These are phyloP conservation scores for Phlogophora meticulosa DNA, from an alignment of 2,888 invertebrate species.

Conservation along the genomic window DNA sequence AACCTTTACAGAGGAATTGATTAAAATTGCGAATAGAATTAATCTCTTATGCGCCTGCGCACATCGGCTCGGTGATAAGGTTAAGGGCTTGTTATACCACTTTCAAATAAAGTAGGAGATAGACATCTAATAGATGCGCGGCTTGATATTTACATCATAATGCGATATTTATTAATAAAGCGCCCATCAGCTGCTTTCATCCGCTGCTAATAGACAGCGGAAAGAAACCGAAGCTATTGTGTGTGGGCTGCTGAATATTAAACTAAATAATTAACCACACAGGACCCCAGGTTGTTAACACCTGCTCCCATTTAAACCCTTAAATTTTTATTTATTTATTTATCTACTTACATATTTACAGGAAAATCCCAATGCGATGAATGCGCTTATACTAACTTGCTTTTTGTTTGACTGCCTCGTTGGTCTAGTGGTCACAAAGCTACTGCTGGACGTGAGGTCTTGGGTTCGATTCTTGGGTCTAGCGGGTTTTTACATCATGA, in stretches of 20 bases:
- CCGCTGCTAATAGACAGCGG: conserved; percentile 18
- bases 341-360: no score
- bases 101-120: conserved; percentile 41
- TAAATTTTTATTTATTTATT: no score
- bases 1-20: conserved; percentile 44
- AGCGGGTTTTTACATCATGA: no score
- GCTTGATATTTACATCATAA: conserved; percentile 44
- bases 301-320: conserved; percentile 16
- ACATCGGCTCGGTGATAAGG: conserved; percentile 40
- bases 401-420: no score
- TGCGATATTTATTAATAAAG: conserved; percentile 39
- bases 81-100: conserved; percentile 15
- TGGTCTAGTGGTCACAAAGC: no score
- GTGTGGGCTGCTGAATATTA: conserved; percentile 23
- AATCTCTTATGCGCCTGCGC: conserved; percentile 37
- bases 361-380: no score
- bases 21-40: conserved; percentile 52
- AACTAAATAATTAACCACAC: conserved; percentile 22
- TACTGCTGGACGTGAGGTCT: no score
- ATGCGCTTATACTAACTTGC: no score
- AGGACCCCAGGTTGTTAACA: background rate
- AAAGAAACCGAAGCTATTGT: conserved; percentile 30
- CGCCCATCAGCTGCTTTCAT: conserved; percentile 37
- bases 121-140: conserved; percentile 30
- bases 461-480: no score